Evolutionary conservation across 2,797 vertebrate species (phyloP).

Genomic region (Gobionotothen gibberifrons): DNA sequence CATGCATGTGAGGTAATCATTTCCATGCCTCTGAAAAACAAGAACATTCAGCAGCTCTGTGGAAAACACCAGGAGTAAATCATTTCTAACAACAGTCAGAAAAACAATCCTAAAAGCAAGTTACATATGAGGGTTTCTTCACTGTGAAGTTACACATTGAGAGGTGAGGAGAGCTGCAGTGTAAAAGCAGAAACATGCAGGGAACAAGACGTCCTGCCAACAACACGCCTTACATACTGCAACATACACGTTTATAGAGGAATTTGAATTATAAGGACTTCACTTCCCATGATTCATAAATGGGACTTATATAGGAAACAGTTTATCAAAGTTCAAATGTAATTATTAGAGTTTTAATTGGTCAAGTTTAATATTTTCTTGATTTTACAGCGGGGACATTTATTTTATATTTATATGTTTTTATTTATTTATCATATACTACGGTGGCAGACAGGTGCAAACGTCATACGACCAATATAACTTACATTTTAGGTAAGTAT

Average conservation of each 20-base stretch:
- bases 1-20: constrained; percentile 40
- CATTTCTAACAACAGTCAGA: background rate
- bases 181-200: background rate
- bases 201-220: background rate
- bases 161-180: background rate
- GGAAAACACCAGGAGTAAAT: constrained; percentile 24
- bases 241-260: background rate
- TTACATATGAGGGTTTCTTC: background rate
- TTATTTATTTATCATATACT: background rate
- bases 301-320: background rate
- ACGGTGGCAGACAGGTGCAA: too few relatives aligned
- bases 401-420: background rate
- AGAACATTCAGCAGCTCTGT: background rate
- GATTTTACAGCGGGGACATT: background rate
- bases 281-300: background rate
- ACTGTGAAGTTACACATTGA: background rate
- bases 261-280: background rate
- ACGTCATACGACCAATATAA: too few relatives aligned
- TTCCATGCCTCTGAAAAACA: constrained; percentile 34
- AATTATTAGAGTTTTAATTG: background rate
- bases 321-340: background rate
- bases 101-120: background rate
- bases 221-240: background rate
- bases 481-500: too few relatives aligned
- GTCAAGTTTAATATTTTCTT: background rate